phyloP scores from a whole-genome alignment of 2,797 vertebrate species.

The Ctenosaura bakeri region DNA sequence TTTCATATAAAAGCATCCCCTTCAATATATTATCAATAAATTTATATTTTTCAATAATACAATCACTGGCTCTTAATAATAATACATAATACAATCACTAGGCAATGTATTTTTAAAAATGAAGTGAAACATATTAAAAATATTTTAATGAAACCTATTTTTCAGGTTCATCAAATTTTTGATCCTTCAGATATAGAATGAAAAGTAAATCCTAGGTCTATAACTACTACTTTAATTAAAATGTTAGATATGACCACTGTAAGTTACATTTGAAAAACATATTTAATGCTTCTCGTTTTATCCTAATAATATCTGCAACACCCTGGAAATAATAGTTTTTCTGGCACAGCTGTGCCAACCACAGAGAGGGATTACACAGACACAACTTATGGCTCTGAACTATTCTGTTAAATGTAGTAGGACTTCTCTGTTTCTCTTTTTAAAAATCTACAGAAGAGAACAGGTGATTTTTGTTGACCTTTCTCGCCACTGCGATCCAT shows the following conservation, averaged over 20 bases:
- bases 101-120: neutral
- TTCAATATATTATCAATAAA: neutral
- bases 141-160: neutral
- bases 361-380: neutral
- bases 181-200: neutral
- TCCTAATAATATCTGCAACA: neutral
- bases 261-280: neutral
- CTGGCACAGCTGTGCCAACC: neutral
- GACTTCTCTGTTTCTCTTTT: neutral
- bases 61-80: neutral
- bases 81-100: neutral
- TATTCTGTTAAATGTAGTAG: neutral
- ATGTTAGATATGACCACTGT: neutral
- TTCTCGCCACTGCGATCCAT: too few relatives aligned
- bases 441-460: neutral
- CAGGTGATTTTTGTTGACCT: neutral
- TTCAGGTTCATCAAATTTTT: neutral
- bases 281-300: neutral
- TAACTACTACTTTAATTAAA: conserved; percentile 3
- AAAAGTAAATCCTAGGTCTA: neutral
- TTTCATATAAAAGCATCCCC: neutral
- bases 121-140: neutral
- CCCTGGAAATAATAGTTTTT: neutral
- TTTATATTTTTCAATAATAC: neutral
- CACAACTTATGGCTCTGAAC: neutral